Percentiles rank a stretch among this genome's conserved stretches.
Conservation (phyloP, 2,113 vertebrate genomes). For the Rhinopomastus cyanomelas region DNA sequence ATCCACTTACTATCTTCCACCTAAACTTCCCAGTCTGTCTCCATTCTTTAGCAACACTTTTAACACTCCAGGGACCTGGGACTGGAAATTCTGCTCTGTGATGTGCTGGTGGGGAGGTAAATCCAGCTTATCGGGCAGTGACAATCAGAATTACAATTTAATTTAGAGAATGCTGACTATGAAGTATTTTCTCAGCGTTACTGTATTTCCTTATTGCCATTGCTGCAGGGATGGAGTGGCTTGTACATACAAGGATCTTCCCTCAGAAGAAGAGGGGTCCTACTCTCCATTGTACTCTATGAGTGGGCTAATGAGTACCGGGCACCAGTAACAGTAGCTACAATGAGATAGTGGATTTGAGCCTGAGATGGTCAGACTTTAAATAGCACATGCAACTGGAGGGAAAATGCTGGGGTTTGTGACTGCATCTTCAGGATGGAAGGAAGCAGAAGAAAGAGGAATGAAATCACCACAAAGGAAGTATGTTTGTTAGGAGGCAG, state of each 20-base stretch:
- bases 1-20: neutral
- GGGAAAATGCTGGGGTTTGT: neutral
- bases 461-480: neutral
- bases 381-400: neutral
- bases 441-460: neutral
- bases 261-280: neutral
- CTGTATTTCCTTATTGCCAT: neutral
- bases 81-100: neutral
- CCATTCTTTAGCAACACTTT: neutral
- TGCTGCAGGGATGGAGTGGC: neutral
- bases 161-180: neutral
- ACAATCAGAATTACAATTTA: neutral
- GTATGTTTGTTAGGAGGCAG: neutral
- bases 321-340: neutral
- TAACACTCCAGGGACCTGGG: neutral
- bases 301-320: accelerated
- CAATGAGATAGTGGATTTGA: neutral
- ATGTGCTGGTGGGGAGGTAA: neutral
- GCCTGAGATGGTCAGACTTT: neutral
- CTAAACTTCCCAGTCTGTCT: neutral
- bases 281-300: neutral
- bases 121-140: neutral
- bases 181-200: neutral
- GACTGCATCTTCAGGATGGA: neutral
- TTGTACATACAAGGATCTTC: neutral